Conservation (phyloP, 2,888 invertebrate genomes). For the Epinotia brunnichana region DNA sequence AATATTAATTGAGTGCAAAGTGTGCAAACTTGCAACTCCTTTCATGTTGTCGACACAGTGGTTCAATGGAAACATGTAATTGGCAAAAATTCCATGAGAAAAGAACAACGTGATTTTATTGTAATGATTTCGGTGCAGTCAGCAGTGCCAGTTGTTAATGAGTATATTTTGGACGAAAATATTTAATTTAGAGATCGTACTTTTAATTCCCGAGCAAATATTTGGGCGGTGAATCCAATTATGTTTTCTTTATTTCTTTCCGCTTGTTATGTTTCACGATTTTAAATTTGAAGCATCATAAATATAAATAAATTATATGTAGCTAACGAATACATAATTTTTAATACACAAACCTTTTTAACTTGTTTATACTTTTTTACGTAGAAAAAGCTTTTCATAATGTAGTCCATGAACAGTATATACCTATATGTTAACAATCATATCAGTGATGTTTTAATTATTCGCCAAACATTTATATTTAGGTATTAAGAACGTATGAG, state of each 20-base stretch:
- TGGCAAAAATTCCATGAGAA: slow-evolving; percentile 18
- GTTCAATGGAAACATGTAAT: slow-evolving; percentile 20
- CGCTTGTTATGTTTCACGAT: neutral
- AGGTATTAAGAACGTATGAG: too few relatives aligned
- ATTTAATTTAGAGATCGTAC: neutral
- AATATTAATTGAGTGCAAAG: too few relatives aligned
- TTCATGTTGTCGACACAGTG: too few relatives aligned
- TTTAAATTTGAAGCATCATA: neutral
- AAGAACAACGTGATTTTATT: slow-evolving; percentile 7
- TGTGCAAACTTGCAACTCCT: too few relatives aligned
- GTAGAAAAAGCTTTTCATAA: too few relatives aligned
- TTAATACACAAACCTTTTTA: too few relatives aligned
- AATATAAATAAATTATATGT: neutral
- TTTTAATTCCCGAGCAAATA: slow-evolving; percentile 7
- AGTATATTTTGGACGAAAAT: slow-evolving; percentile 10
- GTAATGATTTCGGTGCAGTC: slow-evolving; percentile 19
- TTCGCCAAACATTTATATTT: neutral
- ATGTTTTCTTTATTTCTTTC: neutral
- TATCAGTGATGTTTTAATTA: neutral
- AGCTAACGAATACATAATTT: too few relatives aligned
- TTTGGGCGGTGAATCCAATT: neutral
- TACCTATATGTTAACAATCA: neutral
- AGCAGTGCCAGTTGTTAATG: slow-evolving; percentile 8
- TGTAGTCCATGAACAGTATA: too few relatives aligned
- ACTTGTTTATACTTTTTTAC: too few relatives aligned